These are phyloP conservation scores for Chymomyza amoena DNA, from an alignment of 2,888 invertebrate genomes.

Conservation along the genomic window DNA sequence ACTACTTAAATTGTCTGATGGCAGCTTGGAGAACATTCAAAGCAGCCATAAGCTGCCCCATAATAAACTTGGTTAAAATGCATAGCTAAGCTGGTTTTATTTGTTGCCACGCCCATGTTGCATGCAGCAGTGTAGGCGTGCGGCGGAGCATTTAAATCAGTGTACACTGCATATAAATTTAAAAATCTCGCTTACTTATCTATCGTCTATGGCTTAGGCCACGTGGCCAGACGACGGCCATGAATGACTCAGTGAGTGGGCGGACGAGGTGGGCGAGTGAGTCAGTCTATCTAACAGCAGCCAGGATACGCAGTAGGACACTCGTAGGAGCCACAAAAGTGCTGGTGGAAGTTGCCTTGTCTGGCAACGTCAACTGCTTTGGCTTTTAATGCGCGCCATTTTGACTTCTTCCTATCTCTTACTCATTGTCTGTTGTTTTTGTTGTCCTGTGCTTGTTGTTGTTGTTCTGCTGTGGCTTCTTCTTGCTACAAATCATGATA, in stretches of 20 bases:
- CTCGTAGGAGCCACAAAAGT: background rate
- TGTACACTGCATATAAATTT: conserved; percentile 54
- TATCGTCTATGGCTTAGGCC: conserved; percentile 8
- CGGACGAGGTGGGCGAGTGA: conserved; percentile 37
- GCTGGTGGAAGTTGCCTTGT: background rate
- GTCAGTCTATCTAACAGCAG: conserved; percentile 14
- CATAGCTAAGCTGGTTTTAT: conserved; percentile 50
- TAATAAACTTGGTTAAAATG: conserved; percentile 64
- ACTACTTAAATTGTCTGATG: conserved; percentile 49
- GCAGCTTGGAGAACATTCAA: conserved; percentile 22
- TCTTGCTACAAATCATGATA: conserved; percentile 67
- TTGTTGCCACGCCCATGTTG: background rate
- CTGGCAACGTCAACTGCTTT: conserved; percentile 5
- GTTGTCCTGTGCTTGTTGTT: conserved; percentile 1
- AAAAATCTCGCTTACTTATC: conserved; percentile 42
- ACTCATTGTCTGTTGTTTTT: conserved; percentile 10
- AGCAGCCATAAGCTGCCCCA: conserved; percentile 37
- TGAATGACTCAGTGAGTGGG: background rate
- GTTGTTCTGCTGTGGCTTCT: conserved; percentile 22
- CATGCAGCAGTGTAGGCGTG: background rate
- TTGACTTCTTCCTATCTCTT: conserved; percentile 20
- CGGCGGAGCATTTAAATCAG: conserved; percentile 55
- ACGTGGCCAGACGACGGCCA: conserved; percentile 1
- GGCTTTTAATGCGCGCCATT: conserved; percentile 39
- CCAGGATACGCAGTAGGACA: background rate